Conservation (phyloP, 2,888 invertebrate genomes). For the Leptinotarsa rubiginosa region DNA sequence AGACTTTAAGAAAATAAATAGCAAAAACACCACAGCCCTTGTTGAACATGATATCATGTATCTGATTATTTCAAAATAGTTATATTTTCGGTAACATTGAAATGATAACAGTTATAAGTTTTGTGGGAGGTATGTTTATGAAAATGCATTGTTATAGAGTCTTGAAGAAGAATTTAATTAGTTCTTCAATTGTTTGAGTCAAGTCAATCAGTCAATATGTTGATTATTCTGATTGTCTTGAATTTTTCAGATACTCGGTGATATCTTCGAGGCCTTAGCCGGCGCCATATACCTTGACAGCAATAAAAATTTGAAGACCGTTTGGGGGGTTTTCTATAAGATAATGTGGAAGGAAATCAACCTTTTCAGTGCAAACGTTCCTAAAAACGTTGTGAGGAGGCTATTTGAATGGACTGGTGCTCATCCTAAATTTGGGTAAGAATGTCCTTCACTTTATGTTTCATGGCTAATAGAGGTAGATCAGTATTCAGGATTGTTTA, state of each 20-base stretch:
- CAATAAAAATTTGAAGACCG: slow-evolving; percentile 75
- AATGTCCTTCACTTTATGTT: background rate
- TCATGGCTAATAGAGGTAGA: no score
- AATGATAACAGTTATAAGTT: no score
- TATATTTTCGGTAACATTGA: no score
- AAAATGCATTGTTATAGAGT: no score
- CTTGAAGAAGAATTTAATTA: no score
- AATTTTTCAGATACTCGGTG: slow-evolving; percentile 77
- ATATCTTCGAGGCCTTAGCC: slow-evolving; percentile 91
- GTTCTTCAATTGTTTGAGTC: no score
- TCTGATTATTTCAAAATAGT: no score
- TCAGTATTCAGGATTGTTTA: background rate
- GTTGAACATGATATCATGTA: no score
- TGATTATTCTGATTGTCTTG: background rate
- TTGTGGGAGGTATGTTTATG: no score
- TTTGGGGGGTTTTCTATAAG: slow-evolving; percentile 86
- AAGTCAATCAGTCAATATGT: no score
- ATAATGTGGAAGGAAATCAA: slow-evolving; percentile 90
- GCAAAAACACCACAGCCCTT: no score
- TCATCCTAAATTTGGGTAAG: slow-evolving; percentile 80
- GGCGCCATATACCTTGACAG: slow-evolving; percentile 93
- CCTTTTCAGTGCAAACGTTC: slow-evolving; percentile 83
- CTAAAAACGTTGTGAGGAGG: slow-evolving; percentile 90
- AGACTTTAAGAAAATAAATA: no score
- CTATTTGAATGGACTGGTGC: slow-evolving; percentile 86